phyloP scores from a whole-genome alignment of 2,113 vertebrate species.

The Panthera tigris region DNA sequence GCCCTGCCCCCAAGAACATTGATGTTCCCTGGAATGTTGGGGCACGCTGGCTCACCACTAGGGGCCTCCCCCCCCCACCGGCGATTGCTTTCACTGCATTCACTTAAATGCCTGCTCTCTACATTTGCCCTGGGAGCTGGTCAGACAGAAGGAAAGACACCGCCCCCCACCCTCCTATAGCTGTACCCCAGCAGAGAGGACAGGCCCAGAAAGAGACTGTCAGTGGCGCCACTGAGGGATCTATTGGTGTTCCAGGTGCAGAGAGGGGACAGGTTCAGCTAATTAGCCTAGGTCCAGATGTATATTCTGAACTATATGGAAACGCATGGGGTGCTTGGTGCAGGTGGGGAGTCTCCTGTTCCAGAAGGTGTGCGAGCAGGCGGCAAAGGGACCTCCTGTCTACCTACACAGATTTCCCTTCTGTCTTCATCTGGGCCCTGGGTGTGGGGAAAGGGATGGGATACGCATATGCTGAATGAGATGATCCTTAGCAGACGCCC shows the following conservation, averaged over 20 bases:
- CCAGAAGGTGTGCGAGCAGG: neutral
- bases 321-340: neutral
- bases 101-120: neutral
- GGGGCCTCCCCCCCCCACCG: too few species aligned
- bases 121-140: neutral
- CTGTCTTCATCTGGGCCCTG: neutral
- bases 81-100: neutral
- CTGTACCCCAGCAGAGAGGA: neutral
- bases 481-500: neutral
- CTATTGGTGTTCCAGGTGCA: accelerated
- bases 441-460: neutral
- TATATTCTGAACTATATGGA: neutral
- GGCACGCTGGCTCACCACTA: too few species aligned
- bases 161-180: neutral
- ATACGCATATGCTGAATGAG: neutral
- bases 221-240: neutral
- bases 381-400: neutral
- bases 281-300: neutral
- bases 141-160: neutral
- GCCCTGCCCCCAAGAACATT: neutral
- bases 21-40: neutral
- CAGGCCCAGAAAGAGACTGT: neutral
- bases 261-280: neutral
- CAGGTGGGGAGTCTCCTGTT: neutral
- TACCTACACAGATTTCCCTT: neutral